A percentile compares a stretch with the other conserved stretches of the same genome.
phyloP scores from a whole-genome alignment of 2,113 vertebrate genomes.

The Cryptotis parvus region DNA sequence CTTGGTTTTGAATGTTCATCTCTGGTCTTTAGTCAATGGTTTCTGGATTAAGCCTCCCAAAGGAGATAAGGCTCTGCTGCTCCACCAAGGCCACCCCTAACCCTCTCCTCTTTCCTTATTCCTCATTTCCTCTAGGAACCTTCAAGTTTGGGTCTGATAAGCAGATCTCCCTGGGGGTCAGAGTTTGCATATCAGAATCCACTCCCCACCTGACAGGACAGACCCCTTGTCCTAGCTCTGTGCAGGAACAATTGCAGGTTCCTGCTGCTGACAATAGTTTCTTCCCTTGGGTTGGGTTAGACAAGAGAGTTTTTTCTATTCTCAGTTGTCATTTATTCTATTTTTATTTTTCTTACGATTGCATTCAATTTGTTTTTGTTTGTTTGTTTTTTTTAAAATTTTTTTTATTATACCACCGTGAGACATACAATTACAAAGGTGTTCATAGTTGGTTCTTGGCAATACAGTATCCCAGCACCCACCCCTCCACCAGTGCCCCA shows the following conservation, averaged over 20 bases:
- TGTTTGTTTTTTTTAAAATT: no score
- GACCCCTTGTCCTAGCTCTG: background rate
- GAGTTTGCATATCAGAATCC: conserved; percentile 74
- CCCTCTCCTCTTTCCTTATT: background rate
- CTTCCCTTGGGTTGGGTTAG: conserved; percentile 25
- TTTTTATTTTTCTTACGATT: no score
- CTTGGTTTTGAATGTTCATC: background rate
- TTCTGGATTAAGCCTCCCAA: conserved; percentile 17
- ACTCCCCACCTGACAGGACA: conserved; percentile 21
- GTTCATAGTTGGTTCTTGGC: no score
- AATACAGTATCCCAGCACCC: no score
- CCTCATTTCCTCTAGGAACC: conserved; percentile 51
- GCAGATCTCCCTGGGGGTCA: conserved; percentile 34
- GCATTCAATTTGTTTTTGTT: no score
- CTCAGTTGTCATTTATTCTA: no score
- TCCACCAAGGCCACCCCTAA: background rate
- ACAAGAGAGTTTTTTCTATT: conserved; percentile 35
- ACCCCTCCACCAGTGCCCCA: no score
- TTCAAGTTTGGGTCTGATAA: conserved; percentile 52
- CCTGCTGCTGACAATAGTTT: background rate
- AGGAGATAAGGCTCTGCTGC: background rate
- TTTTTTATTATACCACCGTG: no score
- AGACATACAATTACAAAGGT: no score
- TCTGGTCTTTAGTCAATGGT: background rate
- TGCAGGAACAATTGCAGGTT: background rate